These are phyloP conservation scores for Lasiurus borealis DNA, from an alignment of 2,113 vertebrate genomes.

Conservation along the genomic window DNA sequence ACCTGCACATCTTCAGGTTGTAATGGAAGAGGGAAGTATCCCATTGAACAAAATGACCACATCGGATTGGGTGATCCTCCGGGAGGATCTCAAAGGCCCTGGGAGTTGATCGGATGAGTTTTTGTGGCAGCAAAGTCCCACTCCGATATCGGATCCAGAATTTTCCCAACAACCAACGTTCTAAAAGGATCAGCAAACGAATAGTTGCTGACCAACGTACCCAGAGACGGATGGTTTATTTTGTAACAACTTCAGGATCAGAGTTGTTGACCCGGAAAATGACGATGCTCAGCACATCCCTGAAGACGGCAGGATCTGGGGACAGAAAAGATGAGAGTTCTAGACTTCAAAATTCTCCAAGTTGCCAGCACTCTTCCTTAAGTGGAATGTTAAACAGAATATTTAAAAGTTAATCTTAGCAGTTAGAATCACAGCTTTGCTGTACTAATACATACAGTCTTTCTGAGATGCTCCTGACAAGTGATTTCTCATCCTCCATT, in stretches of 20 bases:
- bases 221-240: background rate
- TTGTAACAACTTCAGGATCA: background rate
- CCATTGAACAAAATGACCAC: background rate
- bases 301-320: background rate
- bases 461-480: background rate
- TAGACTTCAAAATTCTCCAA: background rate
- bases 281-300: background rate
- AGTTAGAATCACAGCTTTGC: background rate
- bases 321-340: background rate
- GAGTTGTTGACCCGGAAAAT: conserved; percentile 48
- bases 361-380: background rate
- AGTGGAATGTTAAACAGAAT: conserved; percentile 17
- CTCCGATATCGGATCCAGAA: no score
- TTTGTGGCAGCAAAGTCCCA: background rate
- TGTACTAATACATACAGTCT: background rate
- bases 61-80: background rate
- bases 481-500: background rate
- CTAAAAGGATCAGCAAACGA: background rate
- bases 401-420: conserved; percentile 34
- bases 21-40: background rate
- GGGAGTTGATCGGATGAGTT: background rate
- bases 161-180: conserved; percentile 1
- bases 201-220: background rate
- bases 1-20: background rate
- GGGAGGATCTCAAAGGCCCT: background rate